Percentiles rank a stretch among this genome's conserved stretches.
These are phyloP conservation scores for Papilio elwesi DNA, from an alignment of 2,888 invertebrate species.

Conservation along the genomic window DNA sequence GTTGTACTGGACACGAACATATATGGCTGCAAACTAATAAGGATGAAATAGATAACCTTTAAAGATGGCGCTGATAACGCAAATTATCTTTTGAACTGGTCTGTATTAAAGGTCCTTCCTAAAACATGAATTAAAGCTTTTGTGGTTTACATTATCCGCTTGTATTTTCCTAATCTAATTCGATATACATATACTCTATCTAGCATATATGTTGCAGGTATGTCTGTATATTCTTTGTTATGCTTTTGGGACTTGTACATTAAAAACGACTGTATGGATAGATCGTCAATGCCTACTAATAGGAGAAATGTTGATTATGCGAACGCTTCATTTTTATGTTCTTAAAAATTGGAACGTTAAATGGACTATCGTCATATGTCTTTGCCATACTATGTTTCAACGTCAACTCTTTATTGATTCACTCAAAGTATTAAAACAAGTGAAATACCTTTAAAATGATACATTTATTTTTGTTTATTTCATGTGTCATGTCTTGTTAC, in stretches of 20 bases:
- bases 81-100: slow-evolving; percentile 11
- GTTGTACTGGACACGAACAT: slow-evolving; percentile 19
- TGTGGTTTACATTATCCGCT: neutral
- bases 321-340: too few relatives aligned
- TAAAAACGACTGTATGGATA: neutral
- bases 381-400: too few relatives aligned
- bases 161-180: neutral
- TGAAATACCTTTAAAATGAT: too few relatives aligned
- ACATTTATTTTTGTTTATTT: too few relatives aligned
- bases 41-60: slow-evolving; percentile 33
- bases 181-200: neutral
- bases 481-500: too few relatives aligned
- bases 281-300: too few relatives aligned
- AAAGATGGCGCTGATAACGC: slow-evolving; percentile 27
- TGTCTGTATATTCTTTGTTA: neutral
- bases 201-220: neutral
- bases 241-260: neutral
- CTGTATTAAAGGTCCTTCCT: slow-evolving; percentile 19
- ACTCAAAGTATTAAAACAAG: too few relatives aligned
- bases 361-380: too few relatives aligned
- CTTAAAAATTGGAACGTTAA: too few relatives aligned
- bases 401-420: too few relatives aligned
- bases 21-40: slow-evolving; percentile 29
- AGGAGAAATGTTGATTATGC: too few relatives aligned
- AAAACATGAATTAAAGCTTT: neutral